Evolutionary conservation across 1,140 invertebrate species (phyloP), one percentile per base, ranked within the genome.

Genomic region (Tetragnatha versicolor): DNA sequence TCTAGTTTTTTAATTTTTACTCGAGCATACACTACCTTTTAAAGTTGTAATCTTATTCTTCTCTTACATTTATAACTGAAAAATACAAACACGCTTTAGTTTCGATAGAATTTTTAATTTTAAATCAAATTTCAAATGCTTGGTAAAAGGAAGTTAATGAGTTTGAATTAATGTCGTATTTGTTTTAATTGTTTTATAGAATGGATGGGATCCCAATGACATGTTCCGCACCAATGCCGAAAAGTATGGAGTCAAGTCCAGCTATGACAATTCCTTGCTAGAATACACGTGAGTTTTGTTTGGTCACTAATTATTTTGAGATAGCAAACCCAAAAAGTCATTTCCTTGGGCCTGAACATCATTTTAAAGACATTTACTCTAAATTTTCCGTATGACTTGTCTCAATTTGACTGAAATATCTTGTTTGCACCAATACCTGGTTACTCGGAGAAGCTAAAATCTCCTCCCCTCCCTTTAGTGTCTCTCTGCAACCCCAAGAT

Each of bases 211-310:
- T 89, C 91, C 91, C 1, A 91, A 93, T 85, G 95, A 98, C 80
- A 98, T 98, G 96, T 98, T 98, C 86, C 88, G 91, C 60, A 94
- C 92, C 84, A 97, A 98, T 87, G 94, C 95, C 85, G 91, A 93
- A 86, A 86, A 92, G 65, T 97, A 96, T 86, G 94, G 94, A 73
- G 93, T 97, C 10, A 91, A 91, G 82, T 93, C 93, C 76, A 93
- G 92, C 9, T 97, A 94, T 86, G 94, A 95, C 85, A 91, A 94
- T 80, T 92, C 91, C 47, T 86, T 97, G 76, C 88, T 89, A n/a
- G 93, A 93, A 35, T 98, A 98, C 82, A 98, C 96, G 85, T 84
- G 76, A 81, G 81, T 75, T 55, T n/a, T 29, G 14, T 39, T 25
- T 27, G 6, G 10, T 31, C 1, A 25, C 29, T 25, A 29, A 2